Evolutionary conservation across 2,797 vertebrate genomes (phyloP).

Genomic region (Platyrinchus mystaceus): DNA sequence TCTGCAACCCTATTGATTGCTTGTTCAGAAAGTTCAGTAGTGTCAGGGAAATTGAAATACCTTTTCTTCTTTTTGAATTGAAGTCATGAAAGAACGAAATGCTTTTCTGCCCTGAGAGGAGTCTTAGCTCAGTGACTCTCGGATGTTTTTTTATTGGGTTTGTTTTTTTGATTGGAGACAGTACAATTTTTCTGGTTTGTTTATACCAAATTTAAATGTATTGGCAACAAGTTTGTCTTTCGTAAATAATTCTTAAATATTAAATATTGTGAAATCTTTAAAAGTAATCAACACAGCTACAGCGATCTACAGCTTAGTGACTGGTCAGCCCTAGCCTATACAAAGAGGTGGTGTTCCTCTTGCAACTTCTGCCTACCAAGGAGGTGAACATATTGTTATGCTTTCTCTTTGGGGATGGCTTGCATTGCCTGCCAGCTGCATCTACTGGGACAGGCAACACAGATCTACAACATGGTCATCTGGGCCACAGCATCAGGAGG

Average conservation of each 20-base stretch:
- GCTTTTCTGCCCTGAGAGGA: neutral
- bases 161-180: neutral
- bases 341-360: neutral
- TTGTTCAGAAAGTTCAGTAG: neutral
- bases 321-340: neutral
- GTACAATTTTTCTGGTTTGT: neutral
- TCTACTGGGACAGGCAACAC: neutral
- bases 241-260: neutral
- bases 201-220: neutral
- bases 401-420: neutral
- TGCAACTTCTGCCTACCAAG: neutral
- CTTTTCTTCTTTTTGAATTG: neutral
- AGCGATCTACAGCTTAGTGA: neutral
- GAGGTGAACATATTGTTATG: neutral
- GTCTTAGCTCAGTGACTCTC: neutral
- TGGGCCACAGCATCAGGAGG: neutral
- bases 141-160: neutral
- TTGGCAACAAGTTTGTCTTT: neutral
- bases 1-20: neutral
- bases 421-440: neutral
- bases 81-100: neutral
- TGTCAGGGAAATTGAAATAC: neutral
- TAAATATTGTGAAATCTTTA: neutral
- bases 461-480: neutral
- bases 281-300: neutral